Evolutionary conservation across 2,888 invertebrate genomes (phyloP).

Genomic region (Invenusta paracnida): DNA sequence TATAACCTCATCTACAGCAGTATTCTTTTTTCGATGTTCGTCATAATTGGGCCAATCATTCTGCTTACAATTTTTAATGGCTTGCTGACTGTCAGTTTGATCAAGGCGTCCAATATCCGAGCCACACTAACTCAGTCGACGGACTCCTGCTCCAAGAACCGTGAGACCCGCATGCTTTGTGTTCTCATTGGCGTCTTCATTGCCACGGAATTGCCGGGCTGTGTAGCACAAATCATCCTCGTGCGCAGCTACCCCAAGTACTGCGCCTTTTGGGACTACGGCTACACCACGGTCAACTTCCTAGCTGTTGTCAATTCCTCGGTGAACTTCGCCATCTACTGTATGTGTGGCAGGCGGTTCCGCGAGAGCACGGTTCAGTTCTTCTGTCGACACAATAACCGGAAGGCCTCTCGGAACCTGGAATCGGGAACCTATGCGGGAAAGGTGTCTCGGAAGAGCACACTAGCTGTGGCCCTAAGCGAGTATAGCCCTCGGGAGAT

Average conservation of each 20-base stretch:
- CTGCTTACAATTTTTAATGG: slow-evolving; percentile 38
- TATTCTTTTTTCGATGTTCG: not conserved
- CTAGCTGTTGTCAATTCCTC: slow-evolving; percentile 89
- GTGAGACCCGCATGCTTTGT: slow-evolving; percentile 37
- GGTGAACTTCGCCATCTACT: slow-evolving; percentile 90
- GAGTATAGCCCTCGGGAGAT: too few relatives aligned
- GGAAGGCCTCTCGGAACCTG: too few relatives aligned
- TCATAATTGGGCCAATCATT: slow-evolving; percentile 38
- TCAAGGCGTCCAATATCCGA: slow-evolving; percentile 34
- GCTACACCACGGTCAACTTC: slow-evolving; percentile 68
- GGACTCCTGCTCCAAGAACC: not conserved
- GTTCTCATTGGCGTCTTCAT: slow-evolving; percentile 41
- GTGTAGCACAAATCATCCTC: not conserved
- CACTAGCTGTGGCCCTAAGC: too few relatives aligned
- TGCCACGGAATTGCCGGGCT: slow-evolving; percentile 38
- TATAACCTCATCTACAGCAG: slow-evolving; percentile 37
- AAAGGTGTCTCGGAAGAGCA: too few relatives aligned
- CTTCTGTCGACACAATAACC: too few relatives aligned
- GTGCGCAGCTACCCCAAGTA: not conserved
- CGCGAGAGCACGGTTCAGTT: too few relatives aligned
- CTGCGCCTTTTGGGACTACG: not conserved
- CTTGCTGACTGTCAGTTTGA: slow-evolving; percentile 34
- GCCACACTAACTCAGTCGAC: slow-evolving; percentile 20
- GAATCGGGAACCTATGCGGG: too few relatives aligned
- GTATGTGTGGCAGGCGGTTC: slow-evolving; percentile 90